Base-by-base conservation (phyloP, 2,113 vertebrate species). In the Crotalus tigris region DNA sequence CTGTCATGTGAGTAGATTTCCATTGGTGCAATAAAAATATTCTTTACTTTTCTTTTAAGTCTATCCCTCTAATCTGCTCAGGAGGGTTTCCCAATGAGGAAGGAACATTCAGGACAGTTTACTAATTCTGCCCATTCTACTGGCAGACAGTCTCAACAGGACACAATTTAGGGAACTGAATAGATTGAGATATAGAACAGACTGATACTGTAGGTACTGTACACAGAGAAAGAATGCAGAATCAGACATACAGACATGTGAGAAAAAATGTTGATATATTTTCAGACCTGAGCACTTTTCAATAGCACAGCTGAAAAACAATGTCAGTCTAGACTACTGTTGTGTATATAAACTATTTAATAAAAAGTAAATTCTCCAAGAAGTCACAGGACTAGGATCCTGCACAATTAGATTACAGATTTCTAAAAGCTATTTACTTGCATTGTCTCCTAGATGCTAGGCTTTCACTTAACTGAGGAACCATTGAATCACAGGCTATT, bases 401-500 rank as follows among this genome's bases (percentile, higher is more conserved):
- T 89, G 46, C 24, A 85, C 69, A 93, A 89, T 88, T 53, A 88
- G 23, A 91, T 85, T 61, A 85, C 53, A 92, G 64, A 57, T 85
- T 89, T 89, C 46, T 87, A 93, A 61, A 91, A 57, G 33, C 90
- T 64, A 46, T 55, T 61, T 88, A 92, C 44, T 91, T 93, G 75
- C n/a, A 51, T 88, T 90, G 17, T 49, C 21, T 87, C 53, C 46
- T 17, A 3, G 55, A 54, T 29, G n/a, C 61, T n/a, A 26, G 7
- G 10, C 12, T 39, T 88, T 92, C 53, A 58, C n/a, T 91, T 61
- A 59, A 21, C 46, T 85, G 86, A 26, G 86, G 13, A 86, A 89
- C 89, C 90, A 91, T 93, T 96, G 95, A 96, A 94, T 96, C 96
- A 92, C 46, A 95, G 69, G 88, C 94, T 95, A 94, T 96, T 95